Base-by-base conservation (phyloP, 2,113 vertebrate genomes). In the Halichoerus grypus region DNA sequence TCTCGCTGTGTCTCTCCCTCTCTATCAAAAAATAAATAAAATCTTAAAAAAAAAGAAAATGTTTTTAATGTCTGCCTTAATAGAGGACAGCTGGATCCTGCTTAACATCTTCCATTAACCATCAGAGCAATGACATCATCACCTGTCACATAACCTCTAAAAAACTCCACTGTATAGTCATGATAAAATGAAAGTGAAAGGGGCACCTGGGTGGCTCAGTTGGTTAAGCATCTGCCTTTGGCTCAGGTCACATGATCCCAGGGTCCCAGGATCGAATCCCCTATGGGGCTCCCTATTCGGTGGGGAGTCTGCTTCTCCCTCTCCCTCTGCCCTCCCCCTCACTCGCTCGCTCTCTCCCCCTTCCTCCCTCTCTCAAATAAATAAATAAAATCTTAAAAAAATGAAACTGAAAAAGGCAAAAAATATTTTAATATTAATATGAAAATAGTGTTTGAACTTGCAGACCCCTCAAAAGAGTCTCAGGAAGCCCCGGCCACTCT, bases 381-480 rank as follows among this genome's bases (percentile, higher is more conserved):
- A 51, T 51, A 51, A 61, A 61, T 61, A 61, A 61, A 61, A 26
- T 61, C 59, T 61, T 61, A 26, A 61, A 61, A 83, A 96, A 92
- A 67, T 88, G 14, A 87, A 21, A 95, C 9, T 88, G n/a, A 67
- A 83, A 95, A 86, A 49, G 39, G 33, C 5, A 92, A 95, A 95
- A 57, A 65, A 82, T 71, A 15, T 81, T 63, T 92, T 83, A 92
- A 91, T 49, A 76, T 51, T 91, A 92, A 67, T 53, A 88, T 36
- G 39, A 86, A 95, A 96, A 71, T 59, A 71, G 59, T 92, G 92
- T 74, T 82, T 94, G 61, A 86, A 24, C 33, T 42, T 94, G 33
- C 11, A 89, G 88, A 33, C 0, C 22, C 26, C n/a, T 4, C 22
- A 7, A 81, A 94, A 93, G 42, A 13, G 39, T 61, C 93, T 90